Evolutionary conservation across 2,888 invertebrate species (phyloP).

Genomic region (Trichacis sp.): DNA sequence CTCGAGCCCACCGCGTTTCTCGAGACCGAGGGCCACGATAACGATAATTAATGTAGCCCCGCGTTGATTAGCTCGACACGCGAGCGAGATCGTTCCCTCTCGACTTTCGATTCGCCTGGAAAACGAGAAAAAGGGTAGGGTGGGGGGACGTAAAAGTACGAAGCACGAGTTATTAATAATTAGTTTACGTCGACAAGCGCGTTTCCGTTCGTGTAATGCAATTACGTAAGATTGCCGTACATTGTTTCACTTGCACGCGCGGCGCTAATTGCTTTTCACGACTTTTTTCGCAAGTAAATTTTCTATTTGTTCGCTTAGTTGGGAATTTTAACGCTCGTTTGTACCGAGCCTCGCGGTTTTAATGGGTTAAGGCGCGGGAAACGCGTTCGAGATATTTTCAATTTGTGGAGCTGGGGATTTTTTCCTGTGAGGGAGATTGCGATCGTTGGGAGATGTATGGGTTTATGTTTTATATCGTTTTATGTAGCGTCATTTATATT

Average conservation of each 20-base stretch:
- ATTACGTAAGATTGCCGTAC: slow-evolving; percentile 33
- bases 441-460: too few relatives aligned
- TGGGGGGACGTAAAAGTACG: slow-evolving; percentile 4
- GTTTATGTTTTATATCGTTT: too few relatives aligned
- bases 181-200: slow-evolving; percentile 22
- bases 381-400: too few relatives aligned
- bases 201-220: slow-evolving; percentile 33
- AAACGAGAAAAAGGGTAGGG: neutral
- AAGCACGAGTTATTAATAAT: slow-evolving; percentile 25
- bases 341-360: too few relatives aligned
- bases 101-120: slow-evolving; percentile 26
- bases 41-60: slow-evolving; percentile 61
- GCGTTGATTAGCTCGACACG: slow-evolving; percentile 59
- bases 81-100: slow-evolving; percentile 44
- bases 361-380: too few relatives aligned
- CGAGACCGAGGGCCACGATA: slow-evolving; percentile 57
- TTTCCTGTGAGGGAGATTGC: too few relatives aligned
- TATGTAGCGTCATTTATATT: too few relatives aligned
- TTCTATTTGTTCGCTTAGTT: slow-evolving; percentile 1
- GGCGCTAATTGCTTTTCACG: slow-evolving; percentile 34
- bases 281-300: neutral
- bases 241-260: slow-evolving; percentile 26
- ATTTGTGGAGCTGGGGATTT: too few relatives aligned
- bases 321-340: neutral
- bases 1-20: slow-evolving; percentile 44